Evolutionary conservation across 1,140 invertebrate genomes (phyloP).

Genomic region (Neodiprion virginianus): DNA sequence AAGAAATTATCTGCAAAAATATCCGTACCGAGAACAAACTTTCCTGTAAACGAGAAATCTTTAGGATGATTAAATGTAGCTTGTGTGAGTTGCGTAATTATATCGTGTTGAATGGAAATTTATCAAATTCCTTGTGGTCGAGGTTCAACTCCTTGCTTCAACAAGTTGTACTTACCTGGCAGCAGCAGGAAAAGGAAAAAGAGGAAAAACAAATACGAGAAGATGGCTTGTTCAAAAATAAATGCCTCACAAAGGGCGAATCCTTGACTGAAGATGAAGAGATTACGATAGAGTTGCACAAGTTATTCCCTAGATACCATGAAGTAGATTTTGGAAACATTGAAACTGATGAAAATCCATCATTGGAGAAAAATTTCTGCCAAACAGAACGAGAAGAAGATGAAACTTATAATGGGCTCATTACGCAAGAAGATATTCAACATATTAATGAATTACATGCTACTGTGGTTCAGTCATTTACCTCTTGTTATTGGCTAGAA

Average conservation of each 20-base stretch:
- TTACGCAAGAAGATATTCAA: constrained; percentile 66
- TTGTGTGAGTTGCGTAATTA: constrained; percentile 71
- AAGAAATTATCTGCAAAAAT: constrained; percentile 38
- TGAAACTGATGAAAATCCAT: constrained; percentile 38
- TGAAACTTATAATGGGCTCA: constrained; percentile 40
- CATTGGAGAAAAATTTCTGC: constrained; percentile 51
- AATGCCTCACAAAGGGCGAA: constrained; percentile 61
- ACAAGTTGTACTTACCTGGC: constrained; percentile 75
- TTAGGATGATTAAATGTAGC: constrained; percentile 70
- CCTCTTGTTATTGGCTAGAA: constrained; percentile 66
- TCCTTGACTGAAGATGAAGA: constrained; percentile 78
- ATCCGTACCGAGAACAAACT: constrained; percentile 25
- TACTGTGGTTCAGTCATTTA: constrained; percentile 64
- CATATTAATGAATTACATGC: constrained; percentile 68
- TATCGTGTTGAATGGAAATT: constrained; percentile 54
- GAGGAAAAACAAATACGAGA: constrained; percentile 75
- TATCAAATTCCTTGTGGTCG: constrained; percentile 60
- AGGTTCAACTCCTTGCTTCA: constrained; percentile 66
- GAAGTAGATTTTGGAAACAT: constrained; percentile 74
- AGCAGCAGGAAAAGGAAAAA: constrained; percentile 73
- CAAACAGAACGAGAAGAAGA: constrained; percentile 26
- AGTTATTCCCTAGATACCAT: constrained; percentile 79
- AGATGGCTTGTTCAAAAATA: constrained; percentile 83
- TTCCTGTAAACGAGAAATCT: constrained; percentile 43
- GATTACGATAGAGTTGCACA: constrained; percentile 71